Percentiles rank a stretch among this genome's conserved stretches.
phyloP scores from a whole-genome alignment of 2,113 vertebrate species.

The Peromyscus maniculatus region DNA sequence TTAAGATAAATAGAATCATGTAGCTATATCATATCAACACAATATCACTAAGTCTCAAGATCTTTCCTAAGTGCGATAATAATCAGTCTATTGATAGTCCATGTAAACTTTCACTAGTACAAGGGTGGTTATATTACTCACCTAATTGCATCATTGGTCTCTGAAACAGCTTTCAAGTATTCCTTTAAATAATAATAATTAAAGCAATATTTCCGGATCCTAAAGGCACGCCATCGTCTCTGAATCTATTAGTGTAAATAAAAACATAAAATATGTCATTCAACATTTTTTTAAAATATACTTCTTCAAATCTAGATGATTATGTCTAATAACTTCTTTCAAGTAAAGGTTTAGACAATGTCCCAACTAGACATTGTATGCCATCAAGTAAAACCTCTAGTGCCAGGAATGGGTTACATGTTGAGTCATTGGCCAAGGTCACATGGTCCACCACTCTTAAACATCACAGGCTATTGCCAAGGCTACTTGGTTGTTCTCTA shows the following conservation, averaged over 20 bases:
- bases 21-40: not conserved
- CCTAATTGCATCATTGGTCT: constrained; percentile 93
- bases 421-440: not conserved
- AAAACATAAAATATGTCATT: constrained; percentile 70
- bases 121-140: constrained; percentile 82
- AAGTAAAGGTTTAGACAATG: not conserved
- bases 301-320: constrained; percentile 19
- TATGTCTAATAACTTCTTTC: not conserved
- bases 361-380: not conserved
- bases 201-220: constrained; percentile 92
- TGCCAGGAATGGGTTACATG: not conserved
- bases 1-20: constrained; percentile 5
- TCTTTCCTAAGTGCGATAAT: not conserved
- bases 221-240: constrained; percentile 93
- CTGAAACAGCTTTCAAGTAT: constrained; percentile 90
- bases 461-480: not conserved
- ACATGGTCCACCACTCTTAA: not conserved
- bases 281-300: constrained; percentile 43
- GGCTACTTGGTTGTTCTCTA: not conserved
- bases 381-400: not conserved
- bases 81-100: too few relatives aligned
- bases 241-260: constrained; percentile 92
- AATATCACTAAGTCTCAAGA: not conserved
- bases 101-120: constrained; percentile 14
- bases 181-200: constrained; percentile 93